Conservation (phyloP, 2,888 invertebrate genomes). For the Zelleria hepariella region DNA sequence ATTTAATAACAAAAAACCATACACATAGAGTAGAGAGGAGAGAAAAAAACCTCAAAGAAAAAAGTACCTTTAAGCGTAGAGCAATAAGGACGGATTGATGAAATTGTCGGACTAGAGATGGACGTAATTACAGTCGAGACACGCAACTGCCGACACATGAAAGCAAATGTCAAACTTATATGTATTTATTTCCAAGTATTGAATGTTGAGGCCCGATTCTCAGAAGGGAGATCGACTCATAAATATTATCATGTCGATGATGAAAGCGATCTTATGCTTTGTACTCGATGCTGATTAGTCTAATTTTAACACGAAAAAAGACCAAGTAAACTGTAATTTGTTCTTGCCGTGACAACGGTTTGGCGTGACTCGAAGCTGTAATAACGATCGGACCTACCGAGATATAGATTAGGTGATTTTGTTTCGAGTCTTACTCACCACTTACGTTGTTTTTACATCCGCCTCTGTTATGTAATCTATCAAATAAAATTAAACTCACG, state of each 20-base stretch:
- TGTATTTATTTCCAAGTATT: slow-evolving; percentile 73
- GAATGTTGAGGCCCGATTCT: slow-evolving; percentile 63
- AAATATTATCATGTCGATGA: slow-evolving; percentile 71
- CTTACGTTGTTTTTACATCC: background rate
- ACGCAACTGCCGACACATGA: slow-evolving; percentile 62
- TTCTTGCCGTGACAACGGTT: slow-evolving; percentile 52
- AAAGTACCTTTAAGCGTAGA: slow-evolving; percentile 43
- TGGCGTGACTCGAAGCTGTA: slow-evolving; percentile 36
- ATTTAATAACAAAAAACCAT: slow-evolving; percentile 68
- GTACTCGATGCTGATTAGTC: slow-evolving; percentile 67
- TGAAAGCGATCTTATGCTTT: slow-evolving; percentile 70
- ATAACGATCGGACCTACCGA: slow-evolving; percentile 32
- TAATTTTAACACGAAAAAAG: slow-evolving; percentile 54
- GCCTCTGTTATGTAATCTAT: background rate
- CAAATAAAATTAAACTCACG: no score
- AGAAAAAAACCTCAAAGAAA: slow-evolving; percentile 32
- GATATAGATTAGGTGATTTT: slow-evolving; percentile 3
- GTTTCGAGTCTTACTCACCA: background rate
- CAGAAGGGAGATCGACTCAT: slow-evolving; percentile 51
- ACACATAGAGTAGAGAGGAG: slow-evolving; percentile 11
- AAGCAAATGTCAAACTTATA: slow-evolving; percentile 72
- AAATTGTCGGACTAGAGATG: slow-evolving; percentile 26
- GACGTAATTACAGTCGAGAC: slow-evolving; percentile 62
- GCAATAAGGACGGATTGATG: slow-evolving; percentile 30
- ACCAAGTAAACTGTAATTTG: slow-evolving; percentile 37